Conservation (phyloP, 1,140 invertebrate species). For the Plectrocnemia conspersa region DNA sequence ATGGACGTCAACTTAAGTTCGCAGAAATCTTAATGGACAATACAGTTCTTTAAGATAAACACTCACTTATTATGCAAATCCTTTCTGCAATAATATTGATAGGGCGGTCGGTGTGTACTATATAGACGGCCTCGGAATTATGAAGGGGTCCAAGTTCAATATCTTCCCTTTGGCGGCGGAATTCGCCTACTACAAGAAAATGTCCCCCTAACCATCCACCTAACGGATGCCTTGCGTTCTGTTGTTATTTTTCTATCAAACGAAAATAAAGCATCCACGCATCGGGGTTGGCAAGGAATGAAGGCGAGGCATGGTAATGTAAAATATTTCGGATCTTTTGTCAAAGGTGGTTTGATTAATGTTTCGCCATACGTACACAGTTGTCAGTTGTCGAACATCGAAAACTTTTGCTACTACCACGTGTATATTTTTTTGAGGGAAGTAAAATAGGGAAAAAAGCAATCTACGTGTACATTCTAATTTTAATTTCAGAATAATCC, state of each 20-base stretch:
- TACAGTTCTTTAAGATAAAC: constrained; percentile 24
- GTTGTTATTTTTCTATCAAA: constrained; percentile 37
- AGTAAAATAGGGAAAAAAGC: no score
- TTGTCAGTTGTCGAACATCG: no score
- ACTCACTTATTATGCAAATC: constrained; percentile 16
- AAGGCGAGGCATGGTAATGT: constrained; percentile 31
- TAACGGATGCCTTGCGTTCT: constrained; percentile 23
- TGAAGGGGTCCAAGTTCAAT: constrained; percentile 19
- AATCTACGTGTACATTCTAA: no score
- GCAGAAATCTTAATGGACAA: no score
- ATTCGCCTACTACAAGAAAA: constrained; percentile 16
- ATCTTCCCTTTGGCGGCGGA: constrained; percentile 20
- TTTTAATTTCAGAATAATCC: no score
- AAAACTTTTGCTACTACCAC: no score
- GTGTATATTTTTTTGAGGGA: no score
- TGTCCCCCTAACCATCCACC: constrained; percentile 6
- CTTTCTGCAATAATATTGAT: constrained; percentile 31
- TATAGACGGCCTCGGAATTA: constrained; percentile 11
- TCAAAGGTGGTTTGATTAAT: constrained; percentile 36
- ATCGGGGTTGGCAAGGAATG: constrained; percentile 15
- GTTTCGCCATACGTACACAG: constrained; percentile 13
- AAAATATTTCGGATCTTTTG: constrained; percentile 36
- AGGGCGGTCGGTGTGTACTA: constrained; percentile 4
- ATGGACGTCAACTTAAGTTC: no score
- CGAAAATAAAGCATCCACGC: constrained; percentile 32